Percentiles rank a stretch among this genome's conserved stretches.
Evolutionary conservation across 1,140 invertebrate species (phyloP).

Genomic region (Acromyrmex charruanus): DNA sequence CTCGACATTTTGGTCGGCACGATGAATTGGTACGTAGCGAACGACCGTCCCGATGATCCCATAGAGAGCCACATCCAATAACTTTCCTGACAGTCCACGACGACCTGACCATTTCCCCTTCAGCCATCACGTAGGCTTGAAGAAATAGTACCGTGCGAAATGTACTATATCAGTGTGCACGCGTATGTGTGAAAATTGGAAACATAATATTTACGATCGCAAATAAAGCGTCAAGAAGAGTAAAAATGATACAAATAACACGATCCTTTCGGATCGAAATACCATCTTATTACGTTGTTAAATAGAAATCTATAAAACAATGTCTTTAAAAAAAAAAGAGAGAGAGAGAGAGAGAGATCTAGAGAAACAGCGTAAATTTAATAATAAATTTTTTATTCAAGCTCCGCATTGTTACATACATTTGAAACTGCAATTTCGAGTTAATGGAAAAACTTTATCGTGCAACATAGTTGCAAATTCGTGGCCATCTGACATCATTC

Average conservation of each 20-base stretch:
- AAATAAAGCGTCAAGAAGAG: slow-evolving; percentile 34
- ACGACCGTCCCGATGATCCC: slow-evolving; percentile 70
- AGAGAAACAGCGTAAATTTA: not conserved
- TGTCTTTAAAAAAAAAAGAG: not conserved
- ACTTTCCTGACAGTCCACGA: slow-evolving; percentile 63
- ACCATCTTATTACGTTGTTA: not conserved
- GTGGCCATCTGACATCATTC: not conserved
- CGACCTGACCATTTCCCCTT: slow-evolving; percentile 23
- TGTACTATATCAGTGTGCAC: not conserved
- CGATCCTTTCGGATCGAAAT: not conserved
- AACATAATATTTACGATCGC: slow-evolving; percentile 28
- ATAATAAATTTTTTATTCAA: slow-evolving; percentile 5
- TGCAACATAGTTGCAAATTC: slow-evolving; percentile 4
- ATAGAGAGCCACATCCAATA: slow-evolving; percentile 77
- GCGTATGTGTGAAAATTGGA: not conserved
- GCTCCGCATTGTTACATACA: not conserved
- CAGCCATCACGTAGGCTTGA: slow-evolving; percentile 54
- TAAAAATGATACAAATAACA: slow-evolving; percentile 8
- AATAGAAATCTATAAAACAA: not conserved
- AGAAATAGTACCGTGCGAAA: slow-evolving; percentile 23
- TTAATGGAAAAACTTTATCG: slow-evolving; percentile 11
- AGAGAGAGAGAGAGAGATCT: not conserved
- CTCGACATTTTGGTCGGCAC: slow-evolving; percentile 60
- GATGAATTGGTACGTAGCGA: slow-evolving; percentile 60
- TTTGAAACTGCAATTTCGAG: not conserved